Conservation (phyloP, 2,113 vertebrate genomes). For the Coreoperca whiteheadi region DNA sequence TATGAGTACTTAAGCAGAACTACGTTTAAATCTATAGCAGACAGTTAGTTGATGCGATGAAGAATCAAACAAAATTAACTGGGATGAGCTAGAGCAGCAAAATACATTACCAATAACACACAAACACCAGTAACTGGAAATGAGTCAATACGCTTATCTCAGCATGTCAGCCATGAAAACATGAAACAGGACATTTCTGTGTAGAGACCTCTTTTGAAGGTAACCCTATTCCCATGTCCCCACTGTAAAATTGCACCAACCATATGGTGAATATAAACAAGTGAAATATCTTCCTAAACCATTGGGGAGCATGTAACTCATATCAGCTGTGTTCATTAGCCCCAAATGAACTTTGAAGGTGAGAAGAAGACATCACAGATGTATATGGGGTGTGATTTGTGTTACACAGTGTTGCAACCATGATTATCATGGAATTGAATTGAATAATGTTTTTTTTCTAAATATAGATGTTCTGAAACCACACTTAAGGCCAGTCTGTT, state of each 20-base stretch:
- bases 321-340: constrained; percentile 71
- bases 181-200: constrained; percentile 33
- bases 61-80: too few relatives aligned
- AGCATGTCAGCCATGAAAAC: too few relatives aligned
- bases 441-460: constrained; percentile 73
- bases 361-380: constrained; percentile 38
- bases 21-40: too few relatives aligned
- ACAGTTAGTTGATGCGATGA: too few relatives aligned
- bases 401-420: constrained; percentile 16
- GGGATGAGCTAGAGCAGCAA: too few relatives aligned
- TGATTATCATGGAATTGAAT: constrained; percentile 61
- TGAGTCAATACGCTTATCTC: too few relatives aligned
- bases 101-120: too few relatives aligned
- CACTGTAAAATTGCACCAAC: constrained; percentile 33
- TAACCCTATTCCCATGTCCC: constrained; percentile 58
- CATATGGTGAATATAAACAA: constrained; percentile 76
- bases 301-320: constrained; percentile 53
- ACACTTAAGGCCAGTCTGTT: constrained; percentile 65
- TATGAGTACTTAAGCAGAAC: too few relatives aligned
- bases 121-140: too few relatives aligned
- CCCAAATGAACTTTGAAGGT: constrained; percentile 72
- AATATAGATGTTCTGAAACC: constrained; percentile 63
- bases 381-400: constrained; percentile 23
- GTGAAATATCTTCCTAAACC: constrained; percentile 54
- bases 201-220: constrained; percentile 44